These are phyloP conservation scores for Piezodorus guildinii DNA, from an alignment of 1,140 invertebrate genomes.

Conservation along the genomic window DNA sequence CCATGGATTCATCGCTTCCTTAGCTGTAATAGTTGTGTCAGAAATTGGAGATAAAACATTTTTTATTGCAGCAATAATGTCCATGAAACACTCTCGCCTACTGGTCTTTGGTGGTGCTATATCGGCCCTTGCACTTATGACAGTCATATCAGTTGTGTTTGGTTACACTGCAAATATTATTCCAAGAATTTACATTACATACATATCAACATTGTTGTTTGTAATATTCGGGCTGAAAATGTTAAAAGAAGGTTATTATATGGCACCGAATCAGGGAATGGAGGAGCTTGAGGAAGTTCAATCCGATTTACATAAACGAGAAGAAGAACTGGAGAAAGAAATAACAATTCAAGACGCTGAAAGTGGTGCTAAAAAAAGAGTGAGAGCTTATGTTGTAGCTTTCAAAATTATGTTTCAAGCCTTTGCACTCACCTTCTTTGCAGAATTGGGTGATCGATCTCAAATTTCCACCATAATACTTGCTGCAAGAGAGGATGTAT, in stretches of 20 bases:
- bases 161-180: constrained; percentile 93
- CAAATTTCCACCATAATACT: constrained; percentile 94
- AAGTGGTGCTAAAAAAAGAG: not conserved
- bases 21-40: constrained; percentile 93
- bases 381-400: constrained; percentile 42
- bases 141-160: constrained; percentile 58
- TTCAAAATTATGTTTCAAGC: constrained; percentile 82
- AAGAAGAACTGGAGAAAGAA: constrained; percentile 51
- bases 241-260: constrained; percentile 89
- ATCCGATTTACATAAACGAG: constrained; percentile 77
- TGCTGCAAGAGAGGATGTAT: constrained; percentile 72
- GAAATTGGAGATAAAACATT: constrained; percentile 99
- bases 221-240: constrained; percentile 98
- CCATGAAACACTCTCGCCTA: constrained; percentile 89
- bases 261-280: constrained; percentile 86
- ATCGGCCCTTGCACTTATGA: constrained; percentile 86
- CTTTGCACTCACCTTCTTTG: constrained; percentile 92
- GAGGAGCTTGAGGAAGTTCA: constrained; percentile 98
- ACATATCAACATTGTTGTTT: constrained; percentile 89
- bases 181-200: constrained; percentile 85
- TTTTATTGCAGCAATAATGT: constrained; percentile 99
- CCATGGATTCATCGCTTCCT: constrained; percentile 86
- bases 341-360: constrained; percentile 7
- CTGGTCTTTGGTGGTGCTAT: constrained; percentile 91
- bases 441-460: constrained; percentile 97